A percentile compares a stretch with the other conserved stretches of the same genome.
Conservation (phyloP, 23 tunicate species). For the Botrylloides violaceus region DNA sequence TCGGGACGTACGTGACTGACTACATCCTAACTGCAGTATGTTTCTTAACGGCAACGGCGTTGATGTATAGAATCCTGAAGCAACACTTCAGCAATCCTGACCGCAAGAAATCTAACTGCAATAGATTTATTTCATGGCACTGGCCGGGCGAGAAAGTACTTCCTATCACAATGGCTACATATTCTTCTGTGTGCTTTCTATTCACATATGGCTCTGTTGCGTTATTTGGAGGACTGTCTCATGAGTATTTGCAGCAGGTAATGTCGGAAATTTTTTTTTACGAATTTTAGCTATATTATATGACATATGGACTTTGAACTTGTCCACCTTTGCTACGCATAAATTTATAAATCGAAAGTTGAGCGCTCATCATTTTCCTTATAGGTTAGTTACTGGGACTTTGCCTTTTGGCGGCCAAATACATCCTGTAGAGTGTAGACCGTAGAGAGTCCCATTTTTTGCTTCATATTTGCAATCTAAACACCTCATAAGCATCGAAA, state of each 20-base stretch:
- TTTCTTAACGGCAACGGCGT: not conserved
- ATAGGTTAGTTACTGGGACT: no score
- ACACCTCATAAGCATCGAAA: no score
- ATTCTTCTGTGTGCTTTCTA: not conserved
- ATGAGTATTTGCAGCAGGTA: constrained; percentile 42
- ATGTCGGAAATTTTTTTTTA: no score
- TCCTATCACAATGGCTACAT: constrained; percentile 13
- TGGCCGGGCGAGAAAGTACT: not conserved
- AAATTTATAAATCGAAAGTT: no score
- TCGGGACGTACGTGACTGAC: constrained; percentile 70
- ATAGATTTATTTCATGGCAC: not conserved
- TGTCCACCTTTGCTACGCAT: no score
- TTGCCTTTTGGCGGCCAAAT: no score
- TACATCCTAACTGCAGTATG: constrained; percentile 39
- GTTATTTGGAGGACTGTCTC: constrained; percentile 36
- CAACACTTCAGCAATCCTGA: not conserved
- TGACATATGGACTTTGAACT: no score
- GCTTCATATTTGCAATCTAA: no score
- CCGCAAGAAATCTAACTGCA: not conserved
- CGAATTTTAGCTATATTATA: no score
- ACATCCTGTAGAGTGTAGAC: no score
- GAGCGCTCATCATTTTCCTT: no score
- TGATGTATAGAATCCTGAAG: constrained; percentile 1
- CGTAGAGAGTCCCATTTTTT: no score
- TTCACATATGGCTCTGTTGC: constrained; percentile 5